Evolutionary conservation across 2,888 invertebrate genomes (phyloP), one percentile per base, ranked within the genome.

Genomic region (Silvanus unidentatus): DNA sequence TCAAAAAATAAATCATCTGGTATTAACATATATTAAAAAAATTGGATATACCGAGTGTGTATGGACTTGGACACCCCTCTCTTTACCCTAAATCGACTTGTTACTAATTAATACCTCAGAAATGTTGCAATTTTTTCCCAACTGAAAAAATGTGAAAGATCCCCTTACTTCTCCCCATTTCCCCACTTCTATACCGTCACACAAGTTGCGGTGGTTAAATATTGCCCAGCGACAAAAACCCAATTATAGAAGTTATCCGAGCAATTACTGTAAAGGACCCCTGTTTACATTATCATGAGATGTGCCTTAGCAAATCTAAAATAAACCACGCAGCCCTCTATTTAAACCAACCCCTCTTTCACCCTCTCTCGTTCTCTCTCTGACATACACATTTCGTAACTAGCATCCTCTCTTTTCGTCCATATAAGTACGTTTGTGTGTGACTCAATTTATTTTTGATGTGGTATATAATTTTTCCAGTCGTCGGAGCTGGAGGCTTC

Each of bases 381-480:
- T 8, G 3, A 22, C 8, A 22, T 22, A 22, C 8, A 12, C 15
- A 40, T 46, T 41, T 41, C n/a, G n/a, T n/a, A n/a, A n/a, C n/a
- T n/a, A n/a, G n/a, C n/a, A n/a, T n/a, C 43, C 46, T 22, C 22
- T 22, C 8, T 22, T 8, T 22, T 5, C 8, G 22, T n/a, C n/a
- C 8, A 8, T 22, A 22, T 22, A 22, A 22, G 22, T 22, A 22
- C 8, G 22, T 22, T 22, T 22, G 22, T 22, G 32, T 10, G 37
- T 39, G 56, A 66, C 61, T 63, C 66, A 65, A 66, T 66, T 66
- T 66, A 65, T 65, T 65, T 65, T 65, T 65, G 66, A 66, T 65
- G 64, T 60, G 64, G 63, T 61, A 63, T 65, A 64, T 66, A 65
- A 65, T 66, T 66, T 66, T 66, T 66, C 64, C 64, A 64, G 64